These are phyloP conservation scores for Strongylocentrotus purpuratus DNA, from an alignment of 35 echinoderm and acorn worm species.

Conservation along the genomic window DNA sequence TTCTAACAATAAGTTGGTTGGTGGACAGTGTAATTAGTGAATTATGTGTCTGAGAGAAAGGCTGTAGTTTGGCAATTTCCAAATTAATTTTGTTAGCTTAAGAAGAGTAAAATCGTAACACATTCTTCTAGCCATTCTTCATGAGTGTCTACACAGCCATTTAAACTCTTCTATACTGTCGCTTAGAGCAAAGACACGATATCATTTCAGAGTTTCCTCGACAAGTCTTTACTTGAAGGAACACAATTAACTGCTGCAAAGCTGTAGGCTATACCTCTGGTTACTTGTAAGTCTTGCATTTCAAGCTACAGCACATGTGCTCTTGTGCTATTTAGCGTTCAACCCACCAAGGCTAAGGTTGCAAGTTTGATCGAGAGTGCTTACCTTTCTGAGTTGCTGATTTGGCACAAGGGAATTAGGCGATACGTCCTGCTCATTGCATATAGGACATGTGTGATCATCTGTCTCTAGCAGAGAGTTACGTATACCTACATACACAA, in stretches of 20 bases:
- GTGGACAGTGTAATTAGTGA: too few relatives aligned
- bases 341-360: neutral
- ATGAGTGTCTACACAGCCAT: too few relatives aligned
- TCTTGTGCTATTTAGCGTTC: too few relatives aligned
- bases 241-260: neutral
- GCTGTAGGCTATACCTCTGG: neutral
- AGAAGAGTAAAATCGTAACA: too few relatives aligned
- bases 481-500: constrained; percentile 75
- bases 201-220: too few relatives aligned
- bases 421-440: constrained; percentile 91
- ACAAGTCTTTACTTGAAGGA: neutral
- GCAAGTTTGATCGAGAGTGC: neutral
- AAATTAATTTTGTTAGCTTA: too few relatives aligned
- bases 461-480: constrained; percentile 91
- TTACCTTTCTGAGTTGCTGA: constrained; percentile 90
- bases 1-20: too few relatives aligned
- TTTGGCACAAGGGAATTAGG: constrained; percentile 94
- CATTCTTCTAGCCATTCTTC: too few relatives aligned
- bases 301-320: neutral
- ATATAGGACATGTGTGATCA: constrained; percentile 87
- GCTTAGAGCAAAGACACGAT: too few relatives aligned
- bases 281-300: neutral
- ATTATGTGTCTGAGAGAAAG: too few relatives aligned
- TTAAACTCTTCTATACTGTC: too few relatives aligned
- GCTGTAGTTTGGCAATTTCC: too few relatives aligned